phyloP scores from a whole-genome alignment of 2,113 vertebrate species.

The Catharus bicknelli region DNA sequence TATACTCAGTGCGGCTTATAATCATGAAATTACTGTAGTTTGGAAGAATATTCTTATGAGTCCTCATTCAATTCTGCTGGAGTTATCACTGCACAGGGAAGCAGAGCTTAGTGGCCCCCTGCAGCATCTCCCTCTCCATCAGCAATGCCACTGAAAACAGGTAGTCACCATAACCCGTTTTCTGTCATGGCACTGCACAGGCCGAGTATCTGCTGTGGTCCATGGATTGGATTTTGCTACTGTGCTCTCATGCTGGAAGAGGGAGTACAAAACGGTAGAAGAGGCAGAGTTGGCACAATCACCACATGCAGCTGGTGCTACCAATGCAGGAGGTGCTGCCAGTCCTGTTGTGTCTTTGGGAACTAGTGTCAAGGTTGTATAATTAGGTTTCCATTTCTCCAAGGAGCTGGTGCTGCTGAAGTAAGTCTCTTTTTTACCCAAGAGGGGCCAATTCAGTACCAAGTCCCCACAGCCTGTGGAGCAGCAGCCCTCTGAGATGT shows the following conservation, averaged over 20 bases:
- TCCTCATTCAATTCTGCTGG: not conserved
- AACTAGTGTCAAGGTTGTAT: accelerated
- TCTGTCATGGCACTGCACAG: accelerated
- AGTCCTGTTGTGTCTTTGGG: accelerated
- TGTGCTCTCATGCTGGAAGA: not conserved
- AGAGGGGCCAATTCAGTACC: not conserved
- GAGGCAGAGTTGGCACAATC: not conserved
- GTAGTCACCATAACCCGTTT: not conserved
- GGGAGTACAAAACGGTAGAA: not conserved
- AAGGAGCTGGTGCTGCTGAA: not conserved
- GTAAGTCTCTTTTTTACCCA: not conserved
- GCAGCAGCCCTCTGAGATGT: accelerated
- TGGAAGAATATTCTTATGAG: not conserved
- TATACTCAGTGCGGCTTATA: no score
- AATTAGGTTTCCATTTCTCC: not conserved
- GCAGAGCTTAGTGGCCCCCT: not conserved
- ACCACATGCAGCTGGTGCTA: not conserved
- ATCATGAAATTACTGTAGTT: not conserved
- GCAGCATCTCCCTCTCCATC: not conserved
- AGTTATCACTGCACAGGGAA: not conserved
- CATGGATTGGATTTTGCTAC: not conserved
- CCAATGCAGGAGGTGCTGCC: not conserved
- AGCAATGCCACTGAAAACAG: not conserved
- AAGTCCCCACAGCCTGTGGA: not conserved
- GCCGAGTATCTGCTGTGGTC: not conserved